phyloP scores from a whole-genome alignment of 1,140 invertebrate genomes.

The Meloidogyne floridensis region DNA sequence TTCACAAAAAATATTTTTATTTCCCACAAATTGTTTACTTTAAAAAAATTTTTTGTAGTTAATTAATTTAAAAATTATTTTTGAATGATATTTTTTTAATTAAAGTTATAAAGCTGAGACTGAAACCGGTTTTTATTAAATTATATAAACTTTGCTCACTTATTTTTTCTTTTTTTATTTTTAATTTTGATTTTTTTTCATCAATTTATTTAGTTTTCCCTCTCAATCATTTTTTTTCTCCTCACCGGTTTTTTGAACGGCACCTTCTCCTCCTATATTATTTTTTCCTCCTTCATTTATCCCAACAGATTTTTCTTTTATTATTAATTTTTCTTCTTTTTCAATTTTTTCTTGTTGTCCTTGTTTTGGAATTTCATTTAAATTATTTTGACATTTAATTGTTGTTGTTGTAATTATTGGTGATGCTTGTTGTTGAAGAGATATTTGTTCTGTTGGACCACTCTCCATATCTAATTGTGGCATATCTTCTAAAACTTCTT shows the following conservation, averaged over 20 bases:
- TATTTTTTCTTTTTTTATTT: no score
- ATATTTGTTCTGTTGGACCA: background rate
- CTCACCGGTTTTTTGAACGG: background rate
- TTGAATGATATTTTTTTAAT: no score
- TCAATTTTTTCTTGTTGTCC: background rate
- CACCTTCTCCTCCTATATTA: background rate
- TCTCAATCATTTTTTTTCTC: background rate
- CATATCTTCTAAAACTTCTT: constrained; percentile 36
- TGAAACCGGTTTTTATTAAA: no score
- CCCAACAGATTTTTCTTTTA: background rate
- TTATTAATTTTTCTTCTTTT: background rate
- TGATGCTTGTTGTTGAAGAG: background rate
- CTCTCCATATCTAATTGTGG: constrained; percentile 29
- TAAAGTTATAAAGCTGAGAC: no score
- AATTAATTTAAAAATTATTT: no score
- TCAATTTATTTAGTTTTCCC: background rate
- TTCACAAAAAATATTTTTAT: no score
- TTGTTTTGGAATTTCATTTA: background rate
- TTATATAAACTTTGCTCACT: no score
- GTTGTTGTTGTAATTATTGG: background rate
- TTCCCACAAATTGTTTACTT: no score
- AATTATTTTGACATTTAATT: background rate
- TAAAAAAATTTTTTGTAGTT: no score
- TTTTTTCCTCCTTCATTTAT: background rate
- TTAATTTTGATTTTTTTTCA: no score